These are phyloP conservation scores for Solenodon paradoxus DNA, from an alignment of 2,113 vertebrate genomes.

Conservation along the genomic window DNA sequence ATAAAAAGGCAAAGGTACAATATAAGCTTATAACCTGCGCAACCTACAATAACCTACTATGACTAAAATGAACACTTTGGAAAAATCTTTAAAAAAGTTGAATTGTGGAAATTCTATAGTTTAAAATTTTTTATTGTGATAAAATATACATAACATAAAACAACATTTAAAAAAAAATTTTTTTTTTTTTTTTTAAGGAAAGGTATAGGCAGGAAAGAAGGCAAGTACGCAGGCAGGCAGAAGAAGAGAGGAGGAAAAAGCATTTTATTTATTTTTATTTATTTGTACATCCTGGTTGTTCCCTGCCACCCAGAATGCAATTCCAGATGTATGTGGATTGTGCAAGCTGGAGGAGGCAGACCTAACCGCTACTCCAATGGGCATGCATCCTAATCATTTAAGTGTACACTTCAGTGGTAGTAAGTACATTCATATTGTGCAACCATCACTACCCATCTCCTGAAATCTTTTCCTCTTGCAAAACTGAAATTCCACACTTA, in stretches of 20 bases:
- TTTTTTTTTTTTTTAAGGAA: too few species aligned
- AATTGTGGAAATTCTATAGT: not conserved
- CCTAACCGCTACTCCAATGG: not conserved
- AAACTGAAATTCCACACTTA: not conserved
- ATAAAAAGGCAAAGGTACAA: not conserved
- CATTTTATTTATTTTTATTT: too few species aligned
- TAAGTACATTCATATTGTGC: not conserved
- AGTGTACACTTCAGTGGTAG: not conserved
- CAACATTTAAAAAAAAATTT: too few species aligned
- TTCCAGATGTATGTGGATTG: too few species aligned
- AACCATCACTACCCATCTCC: not conserved
- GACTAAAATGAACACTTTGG: not conserved
- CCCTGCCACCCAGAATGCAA: too few species aligned
- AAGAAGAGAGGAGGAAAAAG: too few species aligned
- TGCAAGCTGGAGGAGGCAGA: too few species aligned
- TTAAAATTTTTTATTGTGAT: not conserved
- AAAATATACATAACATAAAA: not conserved
- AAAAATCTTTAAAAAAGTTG: not conserved
- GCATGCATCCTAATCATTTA: not conserved
- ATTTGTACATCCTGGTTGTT: too few species aligned
- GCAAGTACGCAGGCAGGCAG: too few species aligned
- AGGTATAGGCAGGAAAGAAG: too few species aligned
- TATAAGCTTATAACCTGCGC: not conserved
- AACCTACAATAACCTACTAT: not conserved
- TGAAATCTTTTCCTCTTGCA: not conserved